Evolutionary conservation across 2,797 vertebrate genomes (phyloP), one percentile per base, ranked within the genome.

Genomic region (Acropternis orthonyx): DNA sequence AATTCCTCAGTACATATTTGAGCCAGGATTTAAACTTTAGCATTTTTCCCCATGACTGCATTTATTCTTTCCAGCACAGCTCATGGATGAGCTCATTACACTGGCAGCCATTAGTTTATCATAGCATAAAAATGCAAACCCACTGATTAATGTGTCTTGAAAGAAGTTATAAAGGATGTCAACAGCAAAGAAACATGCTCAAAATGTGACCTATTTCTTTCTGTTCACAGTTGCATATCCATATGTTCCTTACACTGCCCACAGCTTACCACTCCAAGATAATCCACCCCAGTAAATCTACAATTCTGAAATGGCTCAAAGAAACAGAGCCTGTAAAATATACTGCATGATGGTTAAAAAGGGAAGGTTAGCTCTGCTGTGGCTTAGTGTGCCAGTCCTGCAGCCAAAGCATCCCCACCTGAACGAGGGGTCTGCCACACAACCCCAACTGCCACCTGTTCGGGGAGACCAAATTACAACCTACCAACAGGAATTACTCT

Each of bases 21-120:
- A 95, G 91, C 79, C 75, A 96, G 87, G 78, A 87, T 88, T 97
- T 94, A 95, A 97, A 96, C 92, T 87, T 96, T n/a, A 90, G 76
- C 82, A 93, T 95, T 97, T 96, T 96, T 96, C 92, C 72, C 73
- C 95, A 83, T 96, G 95, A 89, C 14, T 94, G 94, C 92, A 93
- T 56, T 93, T 83, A 85, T 66, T 91, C 82, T 95, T 92, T 93
- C 95, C 28, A 95, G 94, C 85, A 92, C 71, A 92, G 67, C 84
- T 96, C 94, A 92, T 58, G 69, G 93, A 94, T 92, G 88, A 97
- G 85, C 88, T 93, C 85, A 95, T 94, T 95, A 95, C 39, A 92
- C 77, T 94, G 78, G 83, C 90, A 95, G 83, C 58, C 92, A 92
- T 96, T 95, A 91, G 94, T 90, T 94, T 94, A 95, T 73, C 79